Evolutionary conservation across 2,888 invertebrate genomes (phyloP).

Genomic region (Drosophila tanythrix): DNA sequence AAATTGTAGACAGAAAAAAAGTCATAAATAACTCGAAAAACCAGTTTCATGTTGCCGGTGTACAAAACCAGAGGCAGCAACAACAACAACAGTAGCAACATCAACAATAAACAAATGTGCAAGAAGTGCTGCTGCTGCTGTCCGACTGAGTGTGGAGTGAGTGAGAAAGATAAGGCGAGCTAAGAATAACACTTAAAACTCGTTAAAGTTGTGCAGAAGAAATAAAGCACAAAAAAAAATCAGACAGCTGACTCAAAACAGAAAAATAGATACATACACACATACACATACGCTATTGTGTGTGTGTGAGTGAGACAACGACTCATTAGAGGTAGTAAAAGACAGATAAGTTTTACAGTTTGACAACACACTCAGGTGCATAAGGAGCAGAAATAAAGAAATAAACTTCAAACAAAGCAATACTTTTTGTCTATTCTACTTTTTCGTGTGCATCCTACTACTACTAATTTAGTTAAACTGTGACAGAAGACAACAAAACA

Average conservation of each 20-base stretch:
- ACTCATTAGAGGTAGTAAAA: conserved; percentile 31
- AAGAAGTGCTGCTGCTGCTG: conserved; percentile 58
- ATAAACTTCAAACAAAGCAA: conserved; percentile 2
- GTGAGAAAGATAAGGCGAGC: conserved; percentile 45
- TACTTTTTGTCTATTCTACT: not conserved
- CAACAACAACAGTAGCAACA: conserved; percentile 38
- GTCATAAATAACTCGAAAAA: conserved; percentile 81
- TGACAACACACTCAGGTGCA: conserved; percentile 41
- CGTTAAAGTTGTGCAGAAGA: conserved; percentile 75
- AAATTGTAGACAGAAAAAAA: conserved; percentile 67
- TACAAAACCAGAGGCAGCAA: conserved; percentile 66
- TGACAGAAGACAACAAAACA: conserved; percentile 4
- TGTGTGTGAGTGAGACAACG: conserved; percentile 16
- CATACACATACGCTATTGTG: conserved; percentile 1
- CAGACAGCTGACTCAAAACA: conserved; percentile 70
- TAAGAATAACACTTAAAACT: conserved; percentile 73
- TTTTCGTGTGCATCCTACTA: conserved; percentile 14
- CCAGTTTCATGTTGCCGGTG: conserved; percentile 79
- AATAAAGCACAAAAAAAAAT: conserved; percentile 58
- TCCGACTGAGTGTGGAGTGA: conserved; percentile 46
- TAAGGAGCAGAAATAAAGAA: conserved; percentile 15
- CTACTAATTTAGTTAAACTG: conserved; percentile 26
- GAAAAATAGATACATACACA: conserved; percentile 50
- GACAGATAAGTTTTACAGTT: conserved; percentile 50
- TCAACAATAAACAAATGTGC: conserved; percentile 76